Conservation (phyloP, 2,113 vertebrate species). For the Thalassoma bifasciatum region DNA sequence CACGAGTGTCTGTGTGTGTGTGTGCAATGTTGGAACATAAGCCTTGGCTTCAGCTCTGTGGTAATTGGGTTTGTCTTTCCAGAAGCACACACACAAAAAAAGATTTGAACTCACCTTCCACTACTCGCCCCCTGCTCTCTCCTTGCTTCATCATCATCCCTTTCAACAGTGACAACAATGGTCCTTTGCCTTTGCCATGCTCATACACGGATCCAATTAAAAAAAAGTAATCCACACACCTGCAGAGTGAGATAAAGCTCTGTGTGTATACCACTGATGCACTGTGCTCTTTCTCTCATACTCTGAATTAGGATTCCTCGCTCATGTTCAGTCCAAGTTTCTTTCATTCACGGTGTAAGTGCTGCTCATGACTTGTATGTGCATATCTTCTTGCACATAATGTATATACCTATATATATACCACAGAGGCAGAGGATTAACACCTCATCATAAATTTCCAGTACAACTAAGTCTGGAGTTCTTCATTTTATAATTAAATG, state of each 20-base stretch:
- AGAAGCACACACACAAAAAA: slow-evolving; percentile 20
- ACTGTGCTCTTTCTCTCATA: slow-evolving; percentile 25
- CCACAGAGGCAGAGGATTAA: background rate
- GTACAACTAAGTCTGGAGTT: background rate
- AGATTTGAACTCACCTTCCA: slow-evolving; percentile 28
- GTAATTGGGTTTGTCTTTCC: slow-evolving; percentile 48
- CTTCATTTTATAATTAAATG: slow-evolving; percentile 7
- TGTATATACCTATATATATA: background rate
- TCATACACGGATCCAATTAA: slow-evolving; percentile 62
- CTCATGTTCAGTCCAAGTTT: background rate
- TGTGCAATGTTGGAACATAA: background rate
- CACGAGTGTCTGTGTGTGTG: background rate
- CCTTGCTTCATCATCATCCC: slow-evolving; percentile 13
- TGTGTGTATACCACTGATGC: slow-evolving; percentile 39
- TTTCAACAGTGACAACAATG: slow-evolving; percentile 40
- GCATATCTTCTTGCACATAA: background rate
- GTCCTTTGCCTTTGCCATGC: slow-evolving; percentile 31
- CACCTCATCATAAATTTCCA: background rate
- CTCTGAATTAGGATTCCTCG: slow-evolving; percentile 25
- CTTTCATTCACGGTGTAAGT: background rate
- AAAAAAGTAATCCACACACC: slow-evolving; percentile 59
- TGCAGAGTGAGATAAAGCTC: slow-evolving; percentile 49
- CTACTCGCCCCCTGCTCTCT: slow-evolving; percentile 7
- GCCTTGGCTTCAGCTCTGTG: background rate
- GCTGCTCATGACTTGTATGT: background rate